Percentiles rank a stretch among this genome's conserved stretches.
Conservation (phyloP, 2,888 invertebrate genomes). For the Leptinotarsa haldemani region DNA sequence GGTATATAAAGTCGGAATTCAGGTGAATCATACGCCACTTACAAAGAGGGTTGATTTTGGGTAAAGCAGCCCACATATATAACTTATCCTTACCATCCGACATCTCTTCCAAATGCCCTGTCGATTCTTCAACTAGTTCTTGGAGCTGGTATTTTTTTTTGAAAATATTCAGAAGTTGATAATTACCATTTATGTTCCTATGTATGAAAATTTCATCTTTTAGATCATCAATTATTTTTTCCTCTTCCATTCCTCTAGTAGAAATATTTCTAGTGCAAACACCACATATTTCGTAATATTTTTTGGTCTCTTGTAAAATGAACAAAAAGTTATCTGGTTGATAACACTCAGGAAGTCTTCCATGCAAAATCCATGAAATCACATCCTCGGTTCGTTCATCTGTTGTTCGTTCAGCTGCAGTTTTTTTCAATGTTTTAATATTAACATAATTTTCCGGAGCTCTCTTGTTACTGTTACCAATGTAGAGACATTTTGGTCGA, state of each 20-base stretch:
- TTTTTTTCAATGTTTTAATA: conserved; percentile 42
- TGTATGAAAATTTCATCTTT: conserved; percentile 43
- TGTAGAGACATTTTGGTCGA: conserved; percentile 46
- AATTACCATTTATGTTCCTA: conserved; percentile 47
- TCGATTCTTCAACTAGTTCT: conserved; percentile 40
- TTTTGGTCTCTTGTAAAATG: conserved; percentile 54
- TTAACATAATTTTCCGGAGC: conserved; percentile 53
- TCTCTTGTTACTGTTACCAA: conserved; percentile 46
- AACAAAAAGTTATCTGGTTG: conserved; percentile 54
- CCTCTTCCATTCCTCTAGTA: neutral
- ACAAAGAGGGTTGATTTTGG: conserved; percentile 40
- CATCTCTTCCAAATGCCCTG: conserved; percentile 16
- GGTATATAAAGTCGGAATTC: conserved; percentile 69
- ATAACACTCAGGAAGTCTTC: conserved; percentile 52
- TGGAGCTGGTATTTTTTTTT: conserved; percentile 53
- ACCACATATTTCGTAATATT: conserved; percentile 60
- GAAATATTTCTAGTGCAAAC: conserved; percentile 56
- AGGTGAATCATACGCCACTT: conserved; percentile 71
- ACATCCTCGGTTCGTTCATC: conserved; percentile 48
- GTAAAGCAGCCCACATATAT: conserved; percentile 48
- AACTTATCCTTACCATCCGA: conserved; percentile 38
- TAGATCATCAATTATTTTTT: neutral
- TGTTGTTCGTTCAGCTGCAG: neutral
- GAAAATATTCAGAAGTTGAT: conserved; percentile 47
- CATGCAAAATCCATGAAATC: conserved; percentile 57